These are phyloP conservation scores for Lates japonicus DNA, from an alignment of 2,797 vertebrate species.

Conservation along the genomic window DNA sequence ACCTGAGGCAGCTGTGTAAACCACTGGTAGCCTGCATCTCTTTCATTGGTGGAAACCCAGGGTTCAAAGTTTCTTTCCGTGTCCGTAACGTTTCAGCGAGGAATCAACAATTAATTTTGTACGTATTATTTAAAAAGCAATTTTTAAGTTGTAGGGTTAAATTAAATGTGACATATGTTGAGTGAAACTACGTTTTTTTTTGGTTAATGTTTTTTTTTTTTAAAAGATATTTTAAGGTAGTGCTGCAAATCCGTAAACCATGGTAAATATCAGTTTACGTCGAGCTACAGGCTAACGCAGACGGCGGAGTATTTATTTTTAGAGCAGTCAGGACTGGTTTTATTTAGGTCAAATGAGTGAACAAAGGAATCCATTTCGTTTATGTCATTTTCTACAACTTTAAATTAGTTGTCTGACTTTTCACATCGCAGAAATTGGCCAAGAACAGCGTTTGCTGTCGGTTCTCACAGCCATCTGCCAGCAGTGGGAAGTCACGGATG, in stretches of 20 bases:
- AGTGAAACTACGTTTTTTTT: not conserved
- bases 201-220: too few species aligned
- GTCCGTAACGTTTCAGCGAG: not conserved
- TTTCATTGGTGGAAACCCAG: slow-evolving; percentile 66
- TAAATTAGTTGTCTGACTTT: slow-evolving; percentile 25
- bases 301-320: not conserved
- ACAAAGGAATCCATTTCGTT: not conserved
- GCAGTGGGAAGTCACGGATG: slow-evolving; percentile 60
- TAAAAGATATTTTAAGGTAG: not conserved
- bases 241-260: slow-evolving; percentile 48
- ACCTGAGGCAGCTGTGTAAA: slow-evolving; percentile 51
- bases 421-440: slow-evolving; percentile 10
- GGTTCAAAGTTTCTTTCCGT: slow-evolving; percentile 75
- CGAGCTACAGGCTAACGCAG: not conserved
- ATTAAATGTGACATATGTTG: not conserved
- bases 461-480: slow-evolving; percentile 46
- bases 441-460: slow-evolving; percentile 22
- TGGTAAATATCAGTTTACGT: slow-evolving; percentile 47
- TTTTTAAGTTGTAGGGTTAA: not conserved
- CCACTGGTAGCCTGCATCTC: slow-evolving; percentile 49
- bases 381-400: slow-evolving; percentile 17
- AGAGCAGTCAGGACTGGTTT: not conserved
- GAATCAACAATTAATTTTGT: not conserved
- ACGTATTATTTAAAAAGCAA: not conserved
- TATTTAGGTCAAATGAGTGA: not conserved